Evolutionary conservation across 1,140 invertebrate genomes (phyloP).

Genomic region (Tenebrio molitor): DNA sequence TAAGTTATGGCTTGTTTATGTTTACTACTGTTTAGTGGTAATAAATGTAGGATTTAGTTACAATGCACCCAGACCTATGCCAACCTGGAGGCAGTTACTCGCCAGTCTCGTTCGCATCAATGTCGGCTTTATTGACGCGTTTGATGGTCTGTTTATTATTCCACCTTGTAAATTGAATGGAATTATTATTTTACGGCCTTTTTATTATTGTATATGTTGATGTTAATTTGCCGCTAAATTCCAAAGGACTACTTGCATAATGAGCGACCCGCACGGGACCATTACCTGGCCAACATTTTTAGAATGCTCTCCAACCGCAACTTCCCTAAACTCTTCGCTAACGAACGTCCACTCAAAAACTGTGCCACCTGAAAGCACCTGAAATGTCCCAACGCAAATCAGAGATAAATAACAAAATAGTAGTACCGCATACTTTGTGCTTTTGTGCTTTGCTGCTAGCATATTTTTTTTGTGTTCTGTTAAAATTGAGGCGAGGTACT

Average conservation of each 20-base stretch:
- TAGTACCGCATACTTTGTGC: too few relatives aligned
- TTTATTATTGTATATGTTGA: slow-evolving; percentile 53
- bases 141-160: slow-evolving; percentile 66
- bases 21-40: slow-evolving; percentile 66
- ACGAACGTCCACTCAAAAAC: too few relatives aligned
- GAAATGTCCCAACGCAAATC: too few relatives aligned
- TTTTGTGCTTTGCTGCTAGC: too few relatives aligned
- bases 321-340: too few relatives aligned
- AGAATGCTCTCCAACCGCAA: too few relatives aligned
- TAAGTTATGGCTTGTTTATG: slow-evolving; percentile 66
- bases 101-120: slow-evolving; percentile 59
- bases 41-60: slow-evolving; percentile 67
- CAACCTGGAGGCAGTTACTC: slow-evolving; percentile 58
- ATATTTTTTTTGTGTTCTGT: too few relatives aligned
- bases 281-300: too few relatives aligned
- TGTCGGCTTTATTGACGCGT: slow-evolving; percentile 64
- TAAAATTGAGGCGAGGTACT: too few relatives aligned
- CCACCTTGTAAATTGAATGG: slow-evolving; percentile 57
- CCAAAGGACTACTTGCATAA: slow-evolving; percentile 20
- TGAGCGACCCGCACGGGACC: too few relatives aligned
- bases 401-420: too few relatives aligned
- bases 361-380: too few relatives aligned
- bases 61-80: slow-evolving; percentile 63
- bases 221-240: slow-evolving; percentile 45
- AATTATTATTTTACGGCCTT: slow-evolving; percentile 52